Evolutionary conservation across 2,888 invertebrate species (phyloP), one percentile per base, ranked within the genome.

Genomic region (Deladenus siricidicola): DNA sequence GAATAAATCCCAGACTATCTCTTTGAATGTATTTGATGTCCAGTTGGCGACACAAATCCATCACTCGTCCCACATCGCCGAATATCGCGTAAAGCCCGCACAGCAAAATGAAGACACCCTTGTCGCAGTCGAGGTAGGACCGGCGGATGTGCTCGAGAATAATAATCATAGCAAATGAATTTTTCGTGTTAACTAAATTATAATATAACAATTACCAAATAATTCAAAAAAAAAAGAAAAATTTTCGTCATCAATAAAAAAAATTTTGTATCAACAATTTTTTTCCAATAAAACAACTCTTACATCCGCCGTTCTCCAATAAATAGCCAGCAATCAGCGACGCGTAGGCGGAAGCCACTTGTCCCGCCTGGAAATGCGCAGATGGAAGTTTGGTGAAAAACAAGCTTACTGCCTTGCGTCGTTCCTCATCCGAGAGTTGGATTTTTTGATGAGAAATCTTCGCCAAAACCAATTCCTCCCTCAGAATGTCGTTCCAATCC

Each of bases 11-110:
- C 8, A 75, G 65, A 0, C 72, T 70, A 49, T 75, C 73, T 19
- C 64, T 48, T 58, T 75, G 75, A 17, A 75, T 67, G 48, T 68
- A 69, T 51, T 75, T 75, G 45, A 75, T 63, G 49, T 74, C 72
- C 39, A 75, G 64, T 19, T 58, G 58, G 26, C 23, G 23, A 23
- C 43, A 29, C 51, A 62, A 28, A 53, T 68, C 65, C 8, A 44
- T 24, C 17, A 73, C 58, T 42, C 55, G 30, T 26, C 19, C 19
- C 24, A 29, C 39, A 30, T 10, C 34, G 42, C 61, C 61, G 23
- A 61, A 30, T 17, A 52, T 39, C 14, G 44, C 42, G 30, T 54
- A 58, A 8, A 54, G 14, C 17, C 59, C 17, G 43, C 53, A 59
- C 29, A 54, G 29, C n/a, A 53, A 17, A 8, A 60, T 19, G 3